Conservation (phyloP, 2,113 vertebrate genomes). For the Grus americana region DNA sequence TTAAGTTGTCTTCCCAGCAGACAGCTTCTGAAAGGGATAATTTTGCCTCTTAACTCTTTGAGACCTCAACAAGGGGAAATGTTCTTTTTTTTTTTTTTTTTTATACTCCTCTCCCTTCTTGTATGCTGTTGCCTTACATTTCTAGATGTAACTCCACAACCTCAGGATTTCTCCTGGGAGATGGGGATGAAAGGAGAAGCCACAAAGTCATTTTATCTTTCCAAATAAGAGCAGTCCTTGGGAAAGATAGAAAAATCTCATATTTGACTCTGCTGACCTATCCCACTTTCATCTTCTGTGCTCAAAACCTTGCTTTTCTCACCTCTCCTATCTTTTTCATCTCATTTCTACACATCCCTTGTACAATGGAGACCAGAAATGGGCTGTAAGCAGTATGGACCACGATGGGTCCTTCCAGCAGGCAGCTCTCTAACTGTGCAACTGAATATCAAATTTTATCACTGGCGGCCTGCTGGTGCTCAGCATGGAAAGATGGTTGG, state of each 20-base stretch:
- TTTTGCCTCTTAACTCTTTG: conserved; percentile 46
- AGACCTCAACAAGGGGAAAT: neutral
- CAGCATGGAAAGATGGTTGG: neutral
- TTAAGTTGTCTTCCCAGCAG: conserved; percentile 53
- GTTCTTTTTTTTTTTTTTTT: neutral
- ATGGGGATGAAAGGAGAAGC: neutral
- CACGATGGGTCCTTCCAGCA: neutral
- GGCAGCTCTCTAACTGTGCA: neutral
- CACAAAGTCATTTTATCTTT: neutral
- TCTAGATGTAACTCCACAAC: neutral
- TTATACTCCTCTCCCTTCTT: neutral
- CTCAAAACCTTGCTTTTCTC: neutral
- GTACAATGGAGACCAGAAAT: neutral
- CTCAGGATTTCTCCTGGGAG: neutral
- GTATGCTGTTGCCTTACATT: neutral
- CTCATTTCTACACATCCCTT: neutral
- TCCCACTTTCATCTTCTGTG: neutral
- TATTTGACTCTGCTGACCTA: neutral
- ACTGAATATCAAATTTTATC: neutral
- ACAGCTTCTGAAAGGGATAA: neutral
- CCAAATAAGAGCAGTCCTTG: neutral
- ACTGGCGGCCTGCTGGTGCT: neutral
- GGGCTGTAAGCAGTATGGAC: neutral
- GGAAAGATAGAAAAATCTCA: neutral
- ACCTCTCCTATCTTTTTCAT: neutral